These are phyloP conservation scores for Actinopyga echinites DNA, from an alignment of 53 echinoderm and acorn worm genomes.

Conservation along the genomic window DNA sequence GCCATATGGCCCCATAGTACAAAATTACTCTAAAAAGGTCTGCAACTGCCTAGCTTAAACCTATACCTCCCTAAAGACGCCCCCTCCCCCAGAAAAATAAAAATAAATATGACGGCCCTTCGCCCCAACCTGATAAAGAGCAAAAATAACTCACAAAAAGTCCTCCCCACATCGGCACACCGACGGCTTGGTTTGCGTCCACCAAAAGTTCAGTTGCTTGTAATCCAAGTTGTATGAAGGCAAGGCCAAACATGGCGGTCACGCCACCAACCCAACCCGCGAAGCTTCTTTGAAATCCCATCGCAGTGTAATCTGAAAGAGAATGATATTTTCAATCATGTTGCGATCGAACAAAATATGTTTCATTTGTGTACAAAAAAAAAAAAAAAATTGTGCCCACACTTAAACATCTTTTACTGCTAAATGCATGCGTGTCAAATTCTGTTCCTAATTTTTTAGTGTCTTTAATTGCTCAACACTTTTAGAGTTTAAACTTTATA, in stretches of 20 bases:
- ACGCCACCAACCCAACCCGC: constrained; percentile 28
- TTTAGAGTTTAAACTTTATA: too few relatives aligned
- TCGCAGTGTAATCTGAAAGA: not conserved
- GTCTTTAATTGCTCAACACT: too few relatives aligned
- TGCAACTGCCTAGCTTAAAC: not conserved
- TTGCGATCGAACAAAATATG: too few relatives aligned
- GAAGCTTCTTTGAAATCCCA: constrained; percentile 41
- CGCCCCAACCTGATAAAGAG: not conserved
- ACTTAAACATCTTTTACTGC: too few relatives aligned
- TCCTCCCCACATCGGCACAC: constrained; percentile 9
- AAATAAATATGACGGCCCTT: not conserved
- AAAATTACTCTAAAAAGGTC: too few relatives aligned
- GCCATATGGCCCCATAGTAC: too few relatives aligned
- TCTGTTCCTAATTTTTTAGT: too few relatives aligned
- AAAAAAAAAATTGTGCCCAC: too few relatives aligned
- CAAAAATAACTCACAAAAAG: constrained; percentile 13
- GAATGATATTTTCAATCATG: too few relatives aligned
- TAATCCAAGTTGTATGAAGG: not conserved
- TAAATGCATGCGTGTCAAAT: too few relatives aligned
- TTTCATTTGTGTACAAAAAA: too few relatives aligned
- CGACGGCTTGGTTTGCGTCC: not conserved
- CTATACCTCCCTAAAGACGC: not conserved
- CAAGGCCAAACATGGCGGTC: constrained; percentile 9
- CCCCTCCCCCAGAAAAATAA: not conserved
- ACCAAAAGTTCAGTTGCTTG: not conserved